Conservation (phyloP, 2,888 invertebrate species). For the Limnephilus marmoratus region DNA sequence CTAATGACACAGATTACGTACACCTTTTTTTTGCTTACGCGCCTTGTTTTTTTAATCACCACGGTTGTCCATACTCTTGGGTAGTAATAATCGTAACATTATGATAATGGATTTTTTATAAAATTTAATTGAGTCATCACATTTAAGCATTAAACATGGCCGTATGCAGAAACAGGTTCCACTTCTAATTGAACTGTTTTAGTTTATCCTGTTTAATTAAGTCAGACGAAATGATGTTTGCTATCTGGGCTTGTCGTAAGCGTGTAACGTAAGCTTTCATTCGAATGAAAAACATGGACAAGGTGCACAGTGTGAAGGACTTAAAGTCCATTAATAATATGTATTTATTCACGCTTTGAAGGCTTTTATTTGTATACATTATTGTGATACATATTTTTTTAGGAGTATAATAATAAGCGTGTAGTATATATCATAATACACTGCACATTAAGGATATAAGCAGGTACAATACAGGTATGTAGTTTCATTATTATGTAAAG, state of each 20-base stretch:
- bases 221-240: slow-evolving; percentile 3
- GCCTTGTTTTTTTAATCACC: not conserved
- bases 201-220: slow-evolving; percentile 14
- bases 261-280: slow-evolving; percentile 31
- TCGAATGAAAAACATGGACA: not conserved
- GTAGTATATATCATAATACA: too few species aligned
- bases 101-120: not conserved
- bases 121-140: not conserved
- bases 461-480: too few species aligned
- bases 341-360: too few species aligned
- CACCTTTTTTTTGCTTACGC: not conserved
- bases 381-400: too few species aligned
- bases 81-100: not conserved
- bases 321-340: not conserved
- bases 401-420: too few species aligned
- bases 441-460: too few species aligned
- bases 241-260: slow-evolving; percentile 8
- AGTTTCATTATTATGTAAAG: too few species aligned
- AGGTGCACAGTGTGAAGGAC: not conserved
- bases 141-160: not conserved
- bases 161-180: not conserved
- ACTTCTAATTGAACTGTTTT: slow-evolving; percentile 24
- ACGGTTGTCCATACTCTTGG: not conserved
- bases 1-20: not conserved
- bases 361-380: too few species aligned